Base-by-base conservation (phyloP, 2,113 vertebrate species). In the Heloderma charlesbogerti region DNA sequence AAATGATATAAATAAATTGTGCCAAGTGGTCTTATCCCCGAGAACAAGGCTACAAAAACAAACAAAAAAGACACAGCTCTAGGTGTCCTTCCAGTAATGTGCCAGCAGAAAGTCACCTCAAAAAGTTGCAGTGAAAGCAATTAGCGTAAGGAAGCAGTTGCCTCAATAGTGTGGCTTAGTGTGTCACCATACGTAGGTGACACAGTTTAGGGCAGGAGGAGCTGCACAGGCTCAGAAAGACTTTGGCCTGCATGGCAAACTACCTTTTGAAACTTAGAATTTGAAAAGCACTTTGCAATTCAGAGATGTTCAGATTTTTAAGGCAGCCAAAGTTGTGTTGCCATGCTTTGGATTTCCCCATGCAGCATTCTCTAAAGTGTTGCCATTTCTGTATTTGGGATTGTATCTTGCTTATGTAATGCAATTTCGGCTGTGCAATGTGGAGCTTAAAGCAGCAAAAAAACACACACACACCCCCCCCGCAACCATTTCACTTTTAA, bases 11-110 rank as follows among this genome's bases (percentile, higher is more conserved):
- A 43, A 84, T 27, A 25, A 51, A 8, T 54, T 60, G 51, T 4
- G 43, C 34, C 10, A 66, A 67, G 43, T 94, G 69, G 90, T 94
- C 86, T 86, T 85, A 0, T 86, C 71, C 84, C 85, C 69, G 67
- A 90, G 88, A 92, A 86, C 88, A n/a, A 57, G 43, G 91, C 81
- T 93, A 85, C 94, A n/a, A n/a, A n/a, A n/a, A n/a, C n/a, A n/a
- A n/a, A n/a, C n/a, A n/a, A n/a, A n/a, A n/a, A n/a, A n/a, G n/a
- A n/a, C n/a, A n/a, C n/a, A n/a, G n/a, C n/a, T n/a, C n/a, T n/a
- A n/a, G n/a, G n/a, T n/a, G n/a, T n/a, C n/a, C n/a, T n/a, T n/a
- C n/a, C n/a, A n/a, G n/a, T n/a, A n/a, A n/a, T n/a, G n/a, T 57
- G 7, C 13, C 54, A 57, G 54, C 54, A 10, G 54, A 57, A 57